Evolutionary conservation across 2,888 invertebrate species (phyloP), one percentile per base, ranked within the genome.

Genomic region (Autographa pulchrina): DNA sequence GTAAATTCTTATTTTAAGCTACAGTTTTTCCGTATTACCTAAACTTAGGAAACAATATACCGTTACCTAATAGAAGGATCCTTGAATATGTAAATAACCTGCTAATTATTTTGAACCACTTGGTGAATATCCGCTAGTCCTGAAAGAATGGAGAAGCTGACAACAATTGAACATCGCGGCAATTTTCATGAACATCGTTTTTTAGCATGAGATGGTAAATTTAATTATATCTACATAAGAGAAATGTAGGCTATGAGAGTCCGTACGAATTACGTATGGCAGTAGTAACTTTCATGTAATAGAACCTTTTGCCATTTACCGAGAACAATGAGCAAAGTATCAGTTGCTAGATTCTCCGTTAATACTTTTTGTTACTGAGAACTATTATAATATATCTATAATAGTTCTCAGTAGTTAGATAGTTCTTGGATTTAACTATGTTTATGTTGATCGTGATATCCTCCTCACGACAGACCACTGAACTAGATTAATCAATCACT

Each of bases 271-370:
- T 54, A 25, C 25, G 25, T 14, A 20, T 56, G 9, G 7, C 25
- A 13, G 54, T 56, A 56, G 25, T 56, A 56, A 56, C 8, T 56
- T 20, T 56, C 54, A 13, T 56, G 54, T 56, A 54, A 54, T 54
- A 56, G 11, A 56, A 25, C 13, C 54, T 13, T 13, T 56, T 20
- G 13, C 54, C 20, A 11, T 56, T 56, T 25, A 56, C 25, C 20
- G 13, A 56, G 54, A 8, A 56, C 54, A 56, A 48, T 48, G 7
- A 48, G 8, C n/a, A 9, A 38, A 16, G 6, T 6, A 7, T n/a
- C n/a, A 6, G n/a, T 16, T 48, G n/a, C 48, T 4, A n/a, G 1
- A 6, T 48, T 48, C 2, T 5, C 48, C 48, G 48, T n/a, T 0
- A n/a, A n/a, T n/a, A 16, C n/a, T 48, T 48, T 48, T n/a, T 48